Percentiles rank a stretch among this genome's conserved stretches.
Evolutionary conservation across 2,888 invertebrate species (phyloP).

Genomic region (Tenthredo notha): DNA sequence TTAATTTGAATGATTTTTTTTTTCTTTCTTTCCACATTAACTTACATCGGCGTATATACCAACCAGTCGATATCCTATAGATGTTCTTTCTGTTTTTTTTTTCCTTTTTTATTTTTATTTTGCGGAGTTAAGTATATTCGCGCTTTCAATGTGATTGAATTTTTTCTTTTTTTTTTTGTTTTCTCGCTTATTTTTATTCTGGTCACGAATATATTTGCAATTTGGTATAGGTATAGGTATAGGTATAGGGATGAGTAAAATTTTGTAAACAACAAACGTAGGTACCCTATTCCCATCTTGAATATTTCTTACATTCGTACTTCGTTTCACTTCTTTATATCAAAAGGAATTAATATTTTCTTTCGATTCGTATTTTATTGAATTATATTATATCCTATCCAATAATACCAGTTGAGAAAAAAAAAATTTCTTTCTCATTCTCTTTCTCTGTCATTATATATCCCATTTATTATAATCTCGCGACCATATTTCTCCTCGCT

Average conservation of each 20-base stretch:
- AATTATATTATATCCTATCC: constrained; percentile 1
- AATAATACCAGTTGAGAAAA: not conserved
- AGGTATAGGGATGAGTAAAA: not conserved
- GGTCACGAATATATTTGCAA: constrained; percentile 49
- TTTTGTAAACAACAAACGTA: constrained; percentile 50
- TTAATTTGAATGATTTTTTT: too few relatives aligned
- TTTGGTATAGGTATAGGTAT: not conserved
- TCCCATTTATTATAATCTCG: not conserved
- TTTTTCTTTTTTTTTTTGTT: not conserved
- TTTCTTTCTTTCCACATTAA: not conserved
- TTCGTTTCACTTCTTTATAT: not conserved
- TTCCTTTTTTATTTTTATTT: not conserved
- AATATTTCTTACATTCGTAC: constrained; percentile 29
- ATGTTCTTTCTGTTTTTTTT: not conserved
- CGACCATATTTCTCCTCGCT: not conserved
- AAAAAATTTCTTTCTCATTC: not conserved
- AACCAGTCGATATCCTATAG: not conserved
- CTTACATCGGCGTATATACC: not conserved
- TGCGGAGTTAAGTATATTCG: constrained; percentile 25
- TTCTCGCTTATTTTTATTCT: constrained; percentile 16
- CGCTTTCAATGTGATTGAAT: constrained; percentile 44
- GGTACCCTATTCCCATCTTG: constrained; percentile 25
- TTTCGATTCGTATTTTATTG: not conserved
- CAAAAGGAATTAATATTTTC: constrained; percentile 31
- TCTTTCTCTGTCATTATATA: too few relatives aligned